These are phyloP conservation scores for Phrynocephalus guinanensis DNA, from an alignment of 2,797 vertebrate genomes.

Conservation along the genomic window DNA sequence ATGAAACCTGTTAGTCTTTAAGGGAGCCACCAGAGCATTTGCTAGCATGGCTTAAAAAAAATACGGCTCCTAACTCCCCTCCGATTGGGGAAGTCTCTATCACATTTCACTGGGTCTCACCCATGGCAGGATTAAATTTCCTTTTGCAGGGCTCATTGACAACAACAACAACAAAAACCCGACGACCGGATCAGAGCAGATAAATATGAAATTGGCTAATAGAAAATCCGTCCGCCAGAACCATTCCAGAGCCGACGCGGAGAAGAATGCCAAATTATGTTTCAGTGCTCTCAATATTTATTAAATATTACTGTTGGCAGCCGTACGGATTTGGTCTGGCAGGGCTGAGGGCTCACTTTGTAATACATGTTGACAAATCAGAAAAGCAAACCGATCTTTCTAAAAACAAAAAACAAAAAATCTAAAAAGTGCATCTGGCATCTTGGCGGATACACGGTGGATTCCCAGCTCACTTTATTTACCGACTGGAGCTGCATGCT, in stretches of 20 bases:
- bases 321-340: too few species aligned
- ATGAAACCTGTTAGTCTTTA: too few species aligned
- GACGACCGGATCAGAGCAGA: neutral
- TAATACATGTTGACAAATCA: neutral
- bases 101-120: neutral
- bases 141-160: neutral
- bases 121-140: neutral
- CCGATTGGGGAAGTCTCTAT: neutral
- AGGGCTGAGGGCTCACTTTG: neutral
- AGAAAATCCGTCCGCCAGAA: neutral
- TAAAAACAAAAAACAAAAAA: too few species aligned
- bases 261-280: neutral
- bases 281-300: neutral
- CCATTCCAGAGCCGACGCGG: neutral
- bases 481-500: neutral
- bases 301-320: neutral
- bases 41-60: too few species aligned
- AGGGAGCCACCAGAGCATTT: too few species aligned
- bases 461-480: neutral
- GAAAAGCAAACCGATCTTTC: too few species aligned
- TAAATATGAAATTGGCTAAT: neutral
- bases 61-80: too few species aligned
- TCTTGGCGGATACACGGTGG: too few species aligned
- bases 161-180: neutral
- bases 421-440: too few species aligned